Evolutionary conservation across 2,888 invertebrate genomes (phyloP).

Genomic region (Cryptocephalus moraei): DNA sequence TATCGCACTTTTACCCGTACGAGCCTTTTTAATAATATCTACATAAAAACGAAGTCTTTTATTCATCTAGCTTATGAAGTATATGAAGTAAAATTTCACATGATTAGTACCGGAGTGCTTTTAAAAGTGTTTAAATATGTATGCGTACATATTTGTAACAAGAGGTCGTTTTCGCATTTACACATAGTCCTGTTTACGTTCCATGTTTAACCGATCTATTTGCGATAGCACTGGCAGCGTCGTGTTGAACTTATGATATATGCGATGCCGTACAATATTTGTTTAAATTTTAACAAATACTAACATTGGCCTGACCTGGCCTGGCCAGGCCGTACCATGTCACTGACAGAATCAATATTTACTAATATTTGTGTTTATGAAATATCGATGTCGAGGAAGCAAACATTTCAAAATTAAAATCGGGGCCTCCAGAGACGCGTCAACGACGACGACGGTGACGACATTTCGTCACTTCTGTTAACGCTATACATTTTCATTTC

Average conservation of each 20-base stretch:
- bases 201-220: conserved; percentile 22
- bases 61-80: too few species aligned
- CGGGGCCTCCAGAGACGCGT: too few species aligned
- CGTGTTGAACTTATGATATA: conserved; percentile 11
- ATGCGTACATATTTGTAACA: too few species aligned
- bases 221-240: conserved; percentile 15
- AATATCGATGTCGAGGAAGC: conserved; percentile 2
- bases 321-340: conserved; percentile 2
- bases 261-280: conserved; percentile 10
- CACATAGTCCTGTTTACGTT: conserved; percentile 14
- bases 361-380: conserved; percentile 2
- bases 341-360: conserved; percentile 9
- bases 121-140: too few species aligned
- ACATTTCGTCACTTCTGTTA: too few species aligned
- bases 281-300: conserved; percentile 15
- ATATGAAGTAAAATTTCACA: too few species aligned
- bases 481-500: too few species aligned
- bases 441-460: too few species aligned
- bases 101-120: too few species aligned
- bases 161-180: background rate
- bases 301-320: conserved; percentile 3
- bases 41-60: too few species aligned
- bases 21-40: too few species aligned
- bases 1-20: too few species aligned
- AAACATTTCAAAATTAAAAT: conserved; percentile 3